phyloP scores from a whole-genome alignment of 2,888 invertebrate genomes.

The Tetheella fluctuosa region DNA sequence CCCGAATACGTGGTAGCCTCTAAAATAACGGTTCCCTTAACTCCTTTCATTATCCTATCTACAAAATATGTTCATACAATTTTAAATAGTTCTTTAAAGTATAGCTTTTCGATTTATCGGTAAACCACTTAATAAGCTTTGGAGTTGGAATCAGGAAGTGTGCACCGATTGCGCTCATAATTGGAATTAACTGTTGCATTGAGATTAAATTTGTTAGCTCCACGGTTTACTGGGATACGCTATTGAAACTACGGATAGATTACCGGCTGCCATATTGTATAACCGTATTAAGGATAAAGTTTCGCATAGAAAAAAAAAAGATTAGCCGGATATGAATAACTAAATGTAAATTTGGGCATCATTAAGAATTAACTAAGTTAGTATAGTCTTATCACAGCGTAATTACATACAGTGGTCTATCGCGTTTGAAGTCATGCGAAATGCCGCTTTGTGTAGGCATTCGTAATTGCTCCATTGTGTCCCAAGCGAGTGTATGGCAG shows the following conservation, averaged over 20 bases:
- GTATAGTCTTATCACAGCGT: no score
- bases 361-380: no score
- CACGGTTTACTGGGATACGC: conserved; percentile 20
- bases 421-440: no score
- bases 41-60: neutral
- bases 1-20: neutral
- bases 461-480: no score
- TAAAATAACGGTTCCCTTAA: neutral
- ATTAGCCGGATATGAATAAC: neutral
- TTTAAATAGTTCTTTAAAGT: conserved; percentile 25
- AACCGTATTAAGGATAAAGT: neutral
- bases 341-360: neutral
- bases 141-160: conserved; percentile 20
- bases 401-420: no score
- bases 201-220: conserved; percentile 35
- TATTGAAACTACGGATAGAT: conserved; percentile 11
- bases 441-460: no score
- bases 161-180: conserved; percentile 11
- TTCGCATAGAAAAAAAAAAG: neutral
- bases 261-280: conserved; percentile 4
- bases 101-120: conserved; percentile 22
- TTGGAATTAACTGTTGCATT: conserved; percentile 30
- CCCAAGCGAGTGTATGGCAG: no score
- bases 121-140: conserved; percentile 27
- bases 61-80: neutral